phyloP scores from a whole-genome alignment of 2,888 invertebrate genomes.

The Capitulum mitella region DNA sequence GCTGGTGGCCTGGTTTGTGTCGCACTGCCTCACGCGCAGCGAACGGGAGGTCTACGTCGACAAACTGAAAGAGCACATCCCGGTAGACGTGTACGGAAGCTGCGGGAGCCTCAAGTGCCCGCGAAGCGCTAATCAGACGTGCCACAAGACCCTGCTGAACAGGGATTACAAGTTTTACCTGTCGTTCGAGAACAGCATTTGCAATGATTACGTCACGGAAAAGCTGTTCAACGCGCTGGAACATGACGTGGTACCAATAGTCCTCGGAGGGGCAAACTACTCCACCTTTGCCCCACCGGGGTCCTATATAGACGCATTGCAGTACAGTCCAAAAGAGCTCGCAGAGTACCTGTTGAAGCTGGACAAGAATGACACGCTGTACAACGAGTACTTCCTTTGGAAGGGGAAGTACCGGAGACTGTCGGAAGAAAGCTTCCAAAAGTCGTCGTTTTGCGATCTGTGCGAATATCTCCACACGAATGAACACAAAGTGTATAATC shows the following conservation, averaged over 20 bases:
- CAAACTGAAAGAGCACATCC: slow-evolving; percentile 32
- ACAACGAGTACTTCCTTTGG: slow-evolving; percentile 37
- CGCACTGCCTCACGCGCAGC: slow-evolving; percentile 35
- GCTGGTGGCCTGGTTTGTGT: slow-evolving; percentile 37
- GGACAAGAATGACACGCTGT: slow-evolving; percentile 36
- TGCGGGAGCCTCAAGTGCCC: slow-evolving; percentile 35
- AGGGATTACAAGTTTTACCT: slow-evolving; percentile 39
- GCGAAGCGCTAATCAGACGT: neutral
- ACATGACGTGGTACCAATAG: slow-evolving; percentile 39
- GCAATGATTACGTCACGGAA: slow-evolving; percentile 40
- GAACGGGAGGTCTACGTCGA: slow-evolving; percentile 35
- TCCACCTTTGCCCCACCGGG: slow-evolving; percentile 38
- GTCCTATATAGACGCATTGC: slow-evolving; percentile 41
- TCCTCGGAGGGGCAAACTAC: slow-evolving; percentile 41
- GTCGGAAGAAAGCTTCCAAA: neutral
- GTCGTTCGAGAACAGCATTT: slow-evolving; percentile 40
- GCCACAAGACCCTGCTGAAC: slow-evolving; percentile 27
- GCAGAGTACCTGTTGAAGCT: slow-evolving; percentile 38
- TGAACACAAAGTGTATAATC: neutral
- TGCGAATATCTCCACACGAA: slow-evolving; percentile 26
- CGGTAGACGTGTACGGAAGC: slow-evolving; percentile 36
- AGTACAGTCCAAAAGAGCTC: slow-evolving; percentile 39
- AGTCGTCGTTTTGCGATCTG: slow-evolving; percentile 26
- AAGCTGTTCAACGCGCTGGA: slow-evolving; percentile 38
- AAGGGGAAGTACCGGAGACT: slow-evolving; percentile 30